Conservation (phyloP, 2,888 invertebrate genomes). For the Labia minor region DNA sequence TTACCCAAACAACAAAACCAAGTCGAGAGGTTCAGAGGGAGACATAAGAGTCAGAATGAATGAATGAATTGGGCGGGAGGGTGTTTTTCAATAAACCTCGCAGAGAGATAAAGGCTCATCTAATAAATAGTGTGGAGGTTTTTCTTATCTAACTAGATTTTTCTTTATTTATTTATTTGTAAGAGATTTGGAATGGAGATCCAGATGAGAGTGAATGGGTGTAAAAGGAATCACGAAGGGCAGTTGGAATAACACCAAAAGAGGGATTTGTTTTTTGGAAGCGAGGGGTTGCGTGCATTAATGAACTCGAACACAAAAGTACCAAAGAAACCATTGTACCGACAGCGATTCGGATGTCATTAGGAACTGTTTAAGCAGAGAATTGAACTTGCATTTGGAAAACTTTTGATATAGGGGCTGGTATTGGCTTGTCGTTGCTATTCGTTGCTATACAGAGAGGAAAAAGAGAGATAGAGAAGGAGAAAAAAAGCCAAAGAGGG, state of each 20-base stretch:
- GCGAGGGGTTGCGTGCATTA: neutral
- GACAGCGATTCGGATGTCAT: neutral
- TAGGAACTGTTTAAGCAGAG: constrained; percentile 1
- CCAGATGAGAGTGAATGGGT: neutral
- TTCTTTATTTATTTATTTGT: neutral
- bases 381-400: constrained; percentile 13
- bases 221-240: neutral
- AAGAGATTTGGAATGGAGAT: neutral
- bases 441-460: too few species aligned
- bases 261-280: neutral
- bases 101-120: neutral
- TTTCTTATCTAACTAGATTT: neutral
- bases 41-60: neutral
- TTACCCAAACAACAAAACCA: neutral
- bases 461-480: too few species aligned
- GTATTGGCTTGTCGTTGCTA: too few species aligned
- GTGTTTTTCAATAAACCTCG: neutral
- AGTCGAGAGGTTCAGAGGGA: too few species aligned
- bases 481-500: neutral
- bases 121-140: neutral
- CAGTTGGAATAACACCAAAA: constrained; percentile 5
- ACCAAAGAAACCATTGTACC: neutral
- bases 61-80: too few species aligned
- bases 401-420: neutral
- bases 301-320: constrained; percentile 13